Conservation (phyloP, 1,140 invertebrate genomes). For the Samia ricini region DNA sequence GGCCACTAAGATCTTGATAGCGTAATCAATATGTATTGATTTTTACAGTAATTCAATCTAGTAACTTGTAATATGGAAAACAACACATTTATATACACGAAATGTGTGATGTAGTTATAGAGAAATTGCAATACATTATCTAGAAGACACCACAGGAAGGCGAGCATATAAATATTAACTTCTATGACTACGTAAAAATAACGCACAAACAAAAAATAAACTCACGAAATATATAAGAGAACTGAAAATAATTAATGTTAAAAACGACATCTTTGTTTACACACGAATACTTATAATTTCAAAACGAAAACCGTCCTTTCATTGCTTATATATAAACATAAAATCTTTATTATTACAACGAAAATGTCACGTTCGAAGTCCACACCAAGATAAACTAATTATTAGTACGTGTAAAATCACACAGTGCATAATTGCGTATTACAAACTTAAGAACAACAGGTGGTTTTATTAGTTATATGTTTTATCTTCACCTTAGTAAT, state of each 20-base stretch:
- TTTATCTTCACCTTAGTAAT: too few relatives aligned
- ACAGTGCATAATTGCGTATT: neutral
- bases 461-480: neutral
- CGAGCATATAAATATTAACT: neutral
- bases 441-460: neutral
- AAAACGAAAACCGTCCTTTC: neutral
- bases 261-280: conserved; percentile 18
- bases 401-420: conserved; percentile 1
- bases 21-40: too few relatives aligned
- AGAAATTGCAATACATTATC: neutral
- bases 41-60: too few relatives aligned
- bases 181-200: conserved; percentile 4
- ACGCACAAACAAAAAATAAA: conserved; percentile 15
- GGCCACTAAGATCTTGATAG: too few relatives aligned
- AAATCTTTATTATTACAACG: conserved; percentile 9
- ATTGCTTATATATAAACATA: conserved; percentile 17
- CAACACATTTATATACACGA: too few relatives aligned
- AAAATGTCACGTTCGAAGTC: conserved; percentile 14
- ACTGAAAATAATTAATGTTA: conserved; percentile 9
- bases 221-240: conserved; percentile 19
- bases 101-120: too few relatives aligned
- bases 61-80: too few relatives aligned
- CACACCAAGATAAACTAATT: conserved; percentile 10
- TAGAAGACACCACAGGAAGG: neutral
- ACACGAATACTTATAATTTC: neutral